phyloP scores from a whole-genome alignment of 2,888 invertebrate genomes.

The Anoplius nigerrimus region DNA sequence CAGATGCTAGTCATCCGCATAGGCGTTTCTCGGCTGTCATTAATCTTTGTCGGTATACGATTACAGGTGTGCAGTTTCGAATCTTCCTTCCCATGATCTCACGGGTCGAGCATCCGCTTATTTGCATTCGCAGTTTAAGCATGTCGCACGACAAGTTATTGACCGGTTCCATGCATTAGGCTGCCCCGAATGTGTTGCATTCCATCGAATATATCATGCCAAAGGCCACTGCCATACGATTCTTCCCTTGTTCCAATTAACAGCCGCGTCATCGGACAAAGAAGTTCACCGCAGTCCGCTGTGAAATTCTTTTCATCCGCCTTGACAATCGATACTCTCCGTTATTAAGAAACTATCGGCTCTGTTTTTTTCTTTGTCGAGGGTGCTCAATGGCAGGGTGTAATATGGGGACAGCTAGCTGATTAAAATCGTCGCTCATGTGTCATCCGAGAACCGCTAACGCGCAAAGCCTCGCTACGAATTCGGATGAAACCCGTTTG shows the following conservation, averaged over 20 bases:
- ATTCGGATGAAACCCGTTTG: too few relatives aligned
- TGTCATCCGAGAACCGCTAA: not conserved
- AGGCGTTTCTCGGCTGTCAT: not conserved
- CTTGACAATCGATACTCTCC: too few relatives aligned
- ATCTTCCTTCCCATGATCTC: constrained; percentile 2
- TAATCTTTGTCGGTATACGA: not conserved
- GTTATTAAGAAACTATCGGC: too few relatives aligned
- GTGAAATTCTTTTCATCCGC: too few relatives aligned
- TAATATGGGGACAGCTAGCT: not conserved
- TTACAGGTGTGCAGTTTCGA: constrained; percentile 9
- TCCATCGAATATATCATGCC: not conserved
- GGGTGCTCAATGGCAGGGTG: not conserved
- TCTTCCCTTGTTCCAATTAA: too few relatives aligned
- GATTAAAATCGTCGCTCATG: constrained; percentile 3
- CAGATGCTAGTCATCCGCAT: too few relatives aligned
- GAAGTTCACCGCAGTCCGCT: too few relatives aligned
- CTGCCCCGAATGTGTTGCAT: constrained; percentile 2
- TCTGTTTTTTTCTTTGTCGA: too few relatives aligned
- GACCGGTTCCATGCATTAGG: constrained; percentile 39
- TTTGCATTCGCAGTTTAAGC: constrained; percentile 38
- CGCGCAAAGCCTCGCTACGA: constrained; percentile 11
- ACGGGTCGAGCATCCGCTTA: constrained; percentile 11
- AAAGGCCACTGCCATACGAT: too few relatives aligned
- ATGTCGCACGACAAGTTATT: constrained; percentile 39
- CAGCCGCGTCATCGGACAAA: too few relatives aligned